Evolutionary conservation across 1,140 invertebrate genomes (phyloP).

Genomic region (Micrasema minimum): DNA sequence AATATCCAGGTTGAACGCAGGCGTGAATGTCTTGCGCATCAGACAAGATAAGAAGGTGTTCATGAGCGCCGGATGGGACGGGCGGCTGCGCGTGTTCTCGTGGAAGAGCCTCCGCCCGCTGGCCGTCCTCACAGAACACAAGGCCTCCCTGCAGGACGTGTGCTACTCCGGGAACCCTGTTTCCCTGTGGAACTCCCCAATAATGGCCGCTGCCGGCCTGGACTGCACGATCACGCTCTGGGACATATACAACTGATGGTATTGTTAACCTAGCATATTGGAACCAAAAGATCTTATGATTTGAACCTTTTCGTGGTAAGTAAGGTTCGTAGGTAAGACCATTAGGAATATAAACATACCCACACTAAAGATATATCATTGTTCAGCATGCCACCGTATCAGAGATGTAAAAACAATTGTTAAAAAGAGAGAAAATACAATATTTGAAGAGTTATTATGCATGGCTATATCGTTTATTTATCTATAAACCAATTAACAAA

Average conservation of each 20-base stretch:
- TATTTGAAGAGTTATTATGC: too few relatives aligned
- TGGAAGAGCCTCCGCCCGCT: slow-evolving; percentile 80
- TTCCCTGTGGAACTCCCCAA: slow-evolving; percentile 72
- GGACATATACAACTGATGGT: slow-evolving; percentile 71
- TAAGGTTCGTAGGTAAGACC: neutral
- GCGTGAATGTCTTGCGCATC: slow-evolving; percentile 76
- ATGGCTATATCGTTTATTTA: too few relatives aligned
- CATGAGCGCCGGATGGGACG: slow-evolving; percentile 81
- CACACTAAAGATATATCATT: too few relatives aligned
- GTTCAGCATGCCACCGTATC: too few relatives aligned
- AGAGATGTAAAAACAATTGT: too few relatives aligned
- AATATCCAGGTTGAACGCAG: slow-evolving; percentile 74
- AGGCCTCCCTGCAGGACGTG: slow-evolving; percentile 74
- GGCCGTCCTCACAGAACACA: slow-evolving; percentile 78
- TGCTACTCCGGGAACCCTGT: slow-evolving; percentile 72
- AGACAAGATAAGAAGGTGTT: slow-evolving; percentile 80
- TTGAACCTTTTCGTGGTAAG: slow-evolving; percentile 11
- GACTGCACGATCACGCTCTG: slow-evolving; percentile 79
- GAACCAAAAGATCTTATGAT: slow-evolving; percentile 29
- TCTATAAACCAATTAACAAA: too few relatives aligned
- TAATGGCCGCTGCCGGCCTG: slow-evolving; percentile 78
- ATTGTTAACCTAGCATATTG: neutral
- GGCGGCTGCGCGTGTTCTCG: slow-evolving; percentile 79
- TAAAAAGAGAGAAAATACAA: too few relatives aligned
- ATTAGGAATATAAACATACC: slow-evolving; percentile 2